Percentiles rank a stretch among this genome's conserved stretches.
phyloP scores from a whole-genome alignment of 2,797 vertebrate species.

The Erpetoichthys calabaricus region DNA sequence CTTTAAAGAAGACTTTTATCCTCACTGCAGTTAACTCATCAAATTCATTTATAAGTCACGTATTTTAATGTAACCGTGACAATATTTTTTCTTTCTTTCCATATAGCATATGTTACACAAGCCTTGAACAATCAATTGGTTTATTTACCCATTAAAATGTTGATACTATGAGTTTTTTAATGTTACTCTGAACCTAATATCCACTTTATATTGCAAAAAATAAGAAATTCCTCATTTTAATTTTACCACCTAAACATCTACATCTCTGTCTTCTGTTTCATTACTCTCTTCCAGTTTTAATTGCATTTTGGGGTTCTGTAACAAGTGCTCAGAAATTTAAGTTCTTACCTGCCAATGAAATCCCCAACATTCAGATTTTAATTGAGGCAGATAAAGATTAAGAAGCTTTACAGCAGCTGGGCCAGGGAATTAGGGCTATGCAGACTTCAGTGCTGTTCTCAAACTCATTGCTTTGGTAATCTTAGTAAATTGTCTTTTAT shows the following conservation, averaged over 20 bases:
- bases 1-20: no score
- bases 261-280: slow-evolving; percentile 5
- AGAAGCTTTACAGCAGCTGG: slow-evolving; percentile 58
- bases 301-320: slow-evolving; percentile 6
- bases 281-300: slow-evolving; percentile 9
- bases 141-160: no score
- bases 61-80: no score
- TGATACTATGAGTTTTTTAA: no score
- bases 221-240: slow-evolving; percentile 6
- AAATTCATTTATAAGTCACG: no score
- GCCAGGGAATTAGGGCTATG: slow-evolving; percentile 46
- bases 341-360: slow-evolving; percentile 18
- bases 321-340: not conserved
- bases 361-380: slow-evolving; percentile 63
- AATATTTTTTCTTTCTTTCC: no score
- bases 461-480: slow-evolving; percentile 56
- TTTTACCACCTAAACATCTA: slow-evolving; percentile 10
- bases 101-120: no score
- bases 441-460: slow-evolving; percentile 48
- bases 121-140: no score
- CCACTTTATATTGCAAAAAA: no score
- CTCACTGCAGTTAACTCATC: no score
- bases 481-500: slow-evolving; percentile 62
- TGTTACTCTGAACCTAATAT: no score
- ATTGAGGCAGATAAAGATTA: slow-evolving; percentile 71